phyloP scores from a whole-genome alignment of 2,888 invertebrate genomes.

The Erebia palarica region DNA sequence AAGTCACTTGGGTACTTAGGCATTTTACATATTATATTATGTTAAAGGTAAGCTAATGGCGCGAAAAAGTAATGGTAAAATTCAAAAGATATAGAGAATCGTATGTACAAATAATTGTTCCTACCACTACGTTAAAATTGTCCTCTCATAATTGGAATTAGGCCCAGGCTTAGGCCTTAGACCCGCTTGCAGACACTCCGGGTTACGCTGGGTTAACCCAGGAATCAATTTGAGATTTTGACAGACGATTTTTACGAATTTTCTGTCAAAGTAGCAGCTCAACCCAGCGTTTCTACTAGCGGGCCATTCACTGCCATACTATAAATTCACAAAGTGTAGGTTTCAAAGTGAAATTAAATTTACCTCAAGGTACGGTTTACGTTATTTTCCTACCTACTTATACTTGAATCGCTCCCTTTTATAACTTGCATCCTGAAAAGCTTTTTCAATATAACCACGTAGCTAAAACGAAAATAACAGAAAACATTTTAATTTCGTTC shows the following conservation, averaged over 20 bases:
- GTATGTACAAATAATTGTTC: neutral
- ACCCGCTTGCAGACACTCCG: too few relatives aligned
- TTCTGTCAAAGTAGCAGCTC: too few relatives aligned
- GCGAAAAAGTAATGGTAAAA: neutral
- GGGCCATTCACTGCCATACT: neutral
- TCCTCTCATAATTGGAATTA: too few relatives aligned
- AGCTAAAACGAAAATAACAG: constrained; percentile 5
- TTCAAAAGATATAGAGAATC: constrained; percentile 1
- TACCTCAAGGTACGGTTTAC: too few relatives aligned
- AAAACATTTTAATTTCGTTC: neutral
- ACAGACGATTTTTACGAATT: too few relatives aligned
- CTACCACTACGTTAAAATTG: too few relatives aligned
- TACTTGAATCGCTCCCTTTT: neutral
- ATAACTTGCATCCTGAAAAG: constrained; percentile 3
- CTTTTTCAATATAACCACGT: neutral
- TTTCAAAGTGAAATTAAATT: neutral
- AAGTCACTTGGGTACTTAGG: neutral
- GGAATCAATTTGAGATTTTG: too few relatives aligned
- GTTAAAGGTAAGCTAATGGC: neutral
- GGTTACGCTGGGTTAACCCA: too few relatives aligned
- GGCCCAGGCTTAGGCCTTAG: too few relatives aligned
- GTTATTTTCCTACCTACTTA: neutral
- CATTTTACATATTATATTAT: constrained; percentile 2
- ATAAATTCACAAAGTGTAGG: neutral
- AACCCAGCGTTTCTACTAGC: too few relatives aligned